A percentile compares a stretch with the other conserved stretches of the same genome.
phyloP scores from a whole-genome alignment of 2,888 invertebrate genomes.

The Schizaphis graminum region DNA sequence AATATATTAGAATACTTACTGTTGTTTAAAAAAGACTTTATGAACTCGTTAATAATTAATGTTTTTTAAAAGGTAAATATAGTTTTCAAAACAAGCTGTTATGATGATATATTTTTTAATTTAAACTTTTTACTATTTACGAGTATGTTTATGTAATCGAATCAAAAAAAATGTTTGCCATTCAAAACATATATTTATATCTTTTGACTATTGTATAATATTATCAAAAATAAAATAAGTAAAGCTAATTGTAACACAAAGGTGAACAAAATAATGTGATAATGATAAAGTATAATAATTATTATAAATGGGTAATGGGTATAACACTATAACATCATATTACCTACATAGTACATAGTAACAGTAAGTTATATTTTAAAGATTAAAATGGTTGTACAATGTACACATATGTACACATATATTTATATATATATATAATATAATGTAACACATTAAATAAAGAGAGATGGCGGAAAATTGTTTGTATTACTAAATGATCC shows the following conservation, averaged over 20 bases:
- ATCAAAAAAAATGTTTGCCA: not conserved
- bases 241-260: not conserved
- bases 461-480: not conserved
- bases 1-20: not conserved
- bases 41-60: not conserved
- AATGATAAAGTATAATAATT: not conserved
- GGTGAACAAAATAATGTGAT: not conserved
- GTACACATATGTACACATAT: not conserved
- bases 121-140: not conserved
- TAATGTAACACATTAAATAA: not conserved
- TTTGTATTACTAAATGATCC: not conserved
- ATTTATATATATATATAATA: not conserved
- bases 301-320: not conserved
- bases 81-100: not conserved
- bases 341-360: not conserved
- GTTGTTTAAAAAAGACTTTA: not conserved
- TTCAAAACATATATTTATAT: not conserved
- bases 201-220: not conserved
- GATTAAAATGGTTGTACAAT: not conserved
- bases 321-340: not conserved
- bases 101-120: not conserved
- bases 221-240: not conserved
- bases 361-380: not conserved
- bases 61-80: not conserved
- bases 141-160: not conserved